Evolutionary conservation across 2,113 vertebrate genomes (phyloP), one percentile per base, ranked within the genome.

Genomic region (Misgurnus anguillicaudatus): DNA sequence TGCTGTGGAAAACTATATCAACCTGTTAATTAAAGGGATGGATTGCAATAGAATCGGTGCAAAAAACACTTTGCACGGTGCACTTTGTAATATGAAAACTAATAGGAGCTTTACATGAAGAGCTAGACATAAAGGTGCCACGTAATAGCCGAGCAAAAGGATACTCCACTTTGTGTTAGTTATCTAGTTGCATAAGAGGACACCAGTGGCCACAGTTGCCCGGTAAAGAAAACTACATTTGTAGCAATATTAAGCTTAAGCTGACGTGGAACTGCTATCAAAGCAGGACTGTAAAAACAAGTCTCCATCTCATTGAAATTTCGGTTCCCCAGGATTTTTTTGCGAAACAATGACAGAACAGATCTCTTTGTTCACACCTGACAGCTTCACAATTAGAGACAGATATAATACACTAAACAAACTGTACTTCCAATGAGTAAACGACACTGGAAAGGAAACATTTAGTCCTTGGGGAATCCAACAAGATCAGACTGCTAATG

Each of bases 361-460:
- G 77, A 45, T 31, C 38, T 72, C 38, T 58, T 24, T 9, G 10
- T 60, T 60, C n/a, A 60, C 55, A 71, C 10, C 57, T 39, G 31
- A 74, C 57, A 74, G 72, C 41, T 48, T 74, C 9, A 74, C 72
- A 42, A 74, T 62, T 47, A 48, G 57, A 74, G 21, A 62, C 41
- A 47, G 55, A 62, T 21, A 5, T 19, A 58, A 42, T 72, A 36
- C 58, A n/a, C 70, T 41, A 79, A 79, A 58, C 3, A 70, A 66
- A 82, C 81, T 55, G 51, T 77, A 82, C 69, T 64, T 77, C 53
- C 66, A 81, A 64, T 9, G 38, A 41, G 47, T 51, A 7, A 48
- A 72, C 31, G 65, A 68, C 70, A 82, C 80, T 62, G 63, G 74
- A 42, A 82, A 39, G 31, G 79, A 36, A 80, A 45, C 55, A 51